Percentiles rank a stretch among this genome's conserved stretches.
Evolutionary conservation across 2,888 invertebrate species (phyloP).

Genomic region (Bellardia bayeri): DNA sequence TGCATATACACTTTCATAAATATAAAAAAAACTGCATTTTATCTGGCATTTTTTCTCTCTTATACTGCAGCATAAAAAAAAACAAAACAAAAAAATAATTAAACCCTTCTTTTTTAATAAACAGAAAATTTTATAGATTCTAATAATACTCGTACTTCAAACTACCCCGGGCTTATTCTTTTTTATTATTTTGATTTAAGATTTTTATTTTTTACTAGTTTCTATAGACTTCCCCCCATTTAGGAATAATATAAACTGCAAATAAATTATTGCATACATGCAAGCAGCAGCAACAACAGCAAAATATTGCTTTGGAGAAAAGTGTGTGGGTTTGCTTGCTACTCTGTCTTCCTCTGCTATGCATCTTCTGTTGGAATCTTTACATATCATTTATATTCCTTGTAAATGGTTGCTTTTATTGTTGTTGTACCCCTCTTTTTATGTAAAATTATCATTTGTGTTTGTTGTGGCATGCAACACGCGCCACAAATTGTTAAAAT

Average conservation of each 20-base stretch:
- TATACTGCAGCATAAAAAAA: conserved; percentile 44
- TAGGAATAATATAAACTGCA: conserved; percentile 58
- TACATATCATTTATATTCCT: conserved; percentile 71
- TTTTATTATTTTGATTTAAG: conserved; percentile 63
- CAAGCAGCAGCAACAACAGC: conserved; percentile 36
- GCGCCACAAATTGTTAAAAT: conserved; percentile 81
- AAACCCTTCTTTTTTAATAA: conserved; percentile 68
- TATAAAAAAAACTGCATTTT: conserved; percentile 63
- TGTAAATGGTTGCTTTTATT: conserved; percentile 53
- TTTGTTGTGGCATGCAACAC: conserved; percentile 81
- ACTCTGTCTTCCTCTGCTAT: conserved; percentile 33
- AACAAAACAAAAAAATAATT: conserved; percentile 64
- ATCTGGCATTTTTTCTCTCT: conserved; percentile 51
- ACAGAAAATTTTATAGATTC: conserved; percentile 71
- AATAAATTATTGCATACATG: conserved; percentile 66
- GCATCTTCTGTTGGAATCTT: conserved; percentile 66
- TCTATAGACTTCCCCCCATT: conserved; percentile 62
- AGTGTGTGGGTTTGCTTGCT: conserved; percentile 62
- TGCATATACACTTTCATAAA: conserved; percentile 66
- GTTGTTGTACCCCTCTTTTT: conserved; percentile 59
- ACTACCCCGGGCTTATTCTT: conserved; percentile 62
- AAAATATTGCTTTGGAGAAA: conserved; percentile 44
- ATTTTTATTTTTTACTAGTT: conserved; percentile 66
- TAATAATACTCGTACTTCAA: conserved; percentile 69
- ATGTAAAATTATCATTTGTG: conserved; percentile 64